Evolutionary conservation across 2,797 vertebrate genomes (phyloP).

Genomic region (Ctenosaura bakeri): DNA sequence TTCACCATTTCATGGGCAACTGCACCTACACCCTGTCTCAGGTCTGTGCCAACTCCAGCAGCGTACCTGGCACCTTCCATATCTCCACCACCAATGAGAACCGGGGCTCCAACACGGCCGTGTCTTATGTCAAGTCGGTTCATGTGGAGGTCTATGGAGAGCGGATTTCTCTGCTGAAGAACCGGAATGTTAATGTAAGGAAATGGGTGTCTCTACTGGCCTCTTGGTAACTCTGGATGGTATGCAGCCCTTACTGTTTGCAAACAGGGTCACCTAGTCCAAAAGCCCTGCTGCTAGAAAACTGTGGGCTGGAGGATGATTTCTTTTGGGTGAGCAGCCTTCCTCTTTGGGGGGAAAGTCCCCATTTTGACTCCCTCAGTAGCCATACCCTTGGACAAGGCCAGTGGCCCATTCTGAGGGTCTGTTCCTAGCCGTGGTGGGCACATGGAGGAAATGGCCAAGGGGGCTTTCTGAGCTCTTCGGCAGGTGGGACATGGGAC

Average conservation of each 20-base stretch:
- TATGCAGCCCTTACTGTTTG: too few species aligned
- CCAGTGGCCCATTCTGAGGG: too few species aligned
- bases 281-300: too few species aligned
- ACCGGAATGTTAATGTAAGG: constrained; percentile 86
- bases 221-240: too few species aligned
- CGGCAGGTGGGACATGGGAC: fast-evolving
- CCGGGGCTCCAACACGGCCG: constrained; percentile 83
- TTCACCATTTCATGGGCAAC: constrained; percentile 90
- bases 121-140: constrained; percentile 89
- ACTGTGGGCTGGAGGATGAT: too few species aligned
- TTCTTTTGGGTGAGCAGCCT: too few species aligned
- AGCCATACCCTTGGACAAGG: too few species aligned
- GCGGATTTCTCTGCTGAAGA: constrained; percentile 83
- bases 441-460: fast-evolving
- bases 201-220: neutral
- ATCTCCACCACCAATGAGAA: constrained; percentile 89
- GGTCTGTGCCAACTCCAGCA: constrained; percentile 78
- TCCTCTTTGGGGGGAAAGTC: too few species aligned
- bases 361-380: too few species aligned
- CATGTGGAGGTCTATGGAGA: constrained; percentile 78
- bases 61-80: constrained; percentile 81
- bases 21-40: constrained; percentile 90
- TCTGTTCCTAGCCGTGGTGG: neutral
- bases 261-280: too few species aligned
- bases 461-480: fast-evolving